These are phyloP conservation scores for Myotis myotis DNA, from an alignment of 2,797 vertebrate species.

Conservation along the genomic window DNA sequence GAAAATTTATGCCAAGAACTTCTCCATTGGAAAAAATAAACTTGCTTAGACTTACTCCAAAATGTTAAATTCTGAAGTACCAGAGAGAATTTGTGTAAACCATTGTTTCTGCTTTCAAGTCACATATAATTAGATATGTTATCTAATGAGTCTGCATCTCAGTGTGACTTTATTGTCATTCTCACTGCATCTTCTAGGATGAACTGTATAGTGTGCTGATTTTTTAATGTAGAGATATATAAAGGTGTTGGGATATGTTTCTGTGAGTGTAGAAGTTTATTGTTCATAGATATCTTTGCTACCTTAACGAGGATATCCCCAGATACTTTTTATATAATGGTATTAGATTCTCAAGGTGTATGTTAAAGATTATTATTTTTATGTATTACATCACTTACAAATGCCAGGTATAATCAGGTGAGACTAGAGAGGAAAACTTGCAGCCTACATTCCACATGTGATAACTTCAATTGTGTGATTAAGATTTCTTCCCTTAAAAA, in stretches of 20 bases:
- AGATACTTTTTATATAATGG: not conserved
- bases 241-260: not conserved
- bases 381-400: not conserved
- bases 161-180: not conserved
- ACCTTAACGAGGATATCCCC: not conserved
- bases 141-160: not conserved
- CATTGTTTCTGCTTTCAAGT: not conserved
- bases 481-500: not conserved
- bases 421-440: not conserved
- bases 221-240: not conserved
- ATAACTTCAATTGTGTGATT: not conserved
- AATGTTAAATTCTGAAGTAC: not conserved
- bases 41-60: not conserved
- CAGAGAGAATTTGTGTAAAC: not conserved
- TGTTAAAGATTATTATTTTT: constrained; percentile 25
- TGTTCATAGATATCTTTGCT: constrained; percentile 3
- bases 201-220: not conserved
- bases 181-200: not conserved
- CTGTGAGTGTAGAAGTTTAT: not conserved
- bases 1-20: not conserved
- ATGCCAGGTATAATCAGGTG: not conserved
- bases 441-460: not conserved
- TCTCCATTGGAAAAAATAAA: not conserved
- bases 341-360: not conserved
- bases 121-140: not conserved